Percentiles rank a stretch among this genome's conserved stretches.
Conservation (phyloP, 2,797 vertebrate genomes). For the Staurois parvus region DNA sequence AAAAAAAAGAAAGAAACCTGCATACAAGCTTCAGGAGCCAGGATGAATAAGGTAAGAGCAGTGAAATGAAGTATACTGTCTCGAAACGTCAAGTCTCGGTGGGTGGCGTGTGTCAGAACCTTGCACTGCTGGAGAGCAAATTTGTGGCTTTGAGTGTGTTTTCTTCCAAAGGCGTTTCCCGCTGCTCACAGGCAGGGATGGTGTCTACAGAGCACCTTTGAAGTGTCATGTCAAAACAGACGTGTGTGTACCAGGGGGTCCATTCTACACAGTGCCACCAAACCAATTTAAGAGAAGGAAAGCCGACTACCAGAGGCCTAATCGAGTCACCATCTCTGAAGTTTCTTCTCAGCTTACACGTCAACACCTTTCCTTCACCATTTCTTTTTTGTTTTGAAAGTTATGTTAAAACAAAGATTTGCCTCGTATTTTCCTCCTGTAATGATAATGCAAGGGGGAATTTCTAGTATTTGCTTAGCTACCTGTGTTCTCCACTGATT, state of each 20-base stretch:
- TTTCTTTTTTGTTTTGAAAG: conserved; percentile 11
- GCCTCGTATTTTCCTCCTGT: neutral
- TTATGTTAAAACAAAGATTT: conserved; percentile 18
- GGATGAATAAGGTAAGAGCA: conserved; percentile 63
- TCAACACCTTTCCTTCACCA: conserved; percentile 9
- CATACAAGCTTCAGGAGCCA: conserved; percentile 31
- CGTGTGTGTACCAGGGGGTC: conserved; percentile 63
- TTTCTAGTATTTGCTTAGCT: neutral
- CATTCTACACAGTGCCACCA: conserved; percentile 66
- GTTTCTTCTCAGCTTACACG: neutral
- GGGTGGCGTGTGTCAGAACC: conserved; percentile 76
- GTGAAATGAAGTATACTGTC: conserved; percentile 42
- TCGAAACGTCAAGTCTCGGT: conserved; percentile 74
- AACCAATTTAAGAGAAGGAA: conserved; percentile 66
- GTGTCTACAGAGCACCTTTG: conserved; percentile 85
- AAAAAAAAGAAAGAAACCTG: neutral
- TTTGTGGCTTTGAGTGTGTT: conserved; percentile 81
- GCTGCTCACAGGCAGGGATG: conserved; percentile 81
- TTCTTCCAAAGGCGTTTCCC: conserved; percentile 77
- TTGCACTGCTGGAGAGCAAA: conserved; percentile 76
- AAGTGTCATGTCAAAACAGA: conserved; percentile 87
- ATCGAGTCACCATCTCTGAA: neutral
- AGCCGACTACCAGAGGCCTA: neutral
- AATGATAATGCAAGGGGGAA: conserved; percentile 4
- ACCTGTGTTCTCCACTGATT: neutral